Evolutionary conservation across 2,797 vertebrate species (phyloP), one percentile per base, ranked within the genome.

Genomic region (Anisognathus igniventris): DNA sequence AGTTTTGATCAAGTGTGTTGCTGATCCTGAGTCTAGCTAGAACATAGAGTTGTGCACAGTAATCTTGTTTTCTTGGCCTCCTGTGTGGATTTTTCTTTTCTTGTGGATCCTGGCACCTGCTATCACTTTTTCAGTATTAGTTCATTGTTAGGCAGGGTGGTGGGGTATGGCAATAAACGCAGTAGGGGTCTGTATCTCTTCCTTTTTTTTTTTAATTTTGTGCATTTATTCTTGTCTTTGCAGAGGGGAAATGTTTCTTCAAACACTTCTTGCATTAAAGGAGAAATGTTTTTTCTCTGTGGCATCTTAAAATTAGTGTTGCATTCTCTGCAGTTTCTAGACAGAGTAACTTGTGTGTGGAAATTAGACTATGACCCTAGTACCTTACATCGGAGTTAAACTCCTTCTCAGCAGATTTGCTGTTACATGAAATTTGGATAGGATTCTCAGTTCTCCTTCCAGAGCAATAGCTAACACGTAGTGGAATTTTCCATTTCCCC

Each of bases 401-500:
- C 81, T 92, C 83, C 94, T 78, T 81, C 89, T 92, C 56, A 73
- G 87, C 85, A 93, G 82, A 80, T 90, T 67, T 84, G 27, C 82
- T 81, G 76, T 84, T 93, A 70, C 9, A 35, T 66, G 28, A 66
- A 94, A 86, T 94, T 91, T 92, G 93, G 70, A 91, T 45, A 64
- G 35, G 31, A 73, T 78, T 93, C 58, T 86, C 70, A 84, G 85
- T 73, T 90, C 48, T 91, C 20, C 37, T 79, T 95, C 79, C 86
- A 93, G 60, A 86, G 33, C 51, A 92, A 90, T 68, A 83, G 72
- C 70, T 92, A 78, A 81, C 89, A 90, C 4, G 2, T 80, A 39
- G 45, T 73, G 91, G 91, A 95, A 95, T 96, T 94, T 96, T 95
- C 91, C 91, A 42, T 66, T 75, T 31, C 6, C 7, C 23, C 19